Base-by-base conservation (phyloP, 1,140 invertebrate species). In the Harlomillsia oculata region DNA sequence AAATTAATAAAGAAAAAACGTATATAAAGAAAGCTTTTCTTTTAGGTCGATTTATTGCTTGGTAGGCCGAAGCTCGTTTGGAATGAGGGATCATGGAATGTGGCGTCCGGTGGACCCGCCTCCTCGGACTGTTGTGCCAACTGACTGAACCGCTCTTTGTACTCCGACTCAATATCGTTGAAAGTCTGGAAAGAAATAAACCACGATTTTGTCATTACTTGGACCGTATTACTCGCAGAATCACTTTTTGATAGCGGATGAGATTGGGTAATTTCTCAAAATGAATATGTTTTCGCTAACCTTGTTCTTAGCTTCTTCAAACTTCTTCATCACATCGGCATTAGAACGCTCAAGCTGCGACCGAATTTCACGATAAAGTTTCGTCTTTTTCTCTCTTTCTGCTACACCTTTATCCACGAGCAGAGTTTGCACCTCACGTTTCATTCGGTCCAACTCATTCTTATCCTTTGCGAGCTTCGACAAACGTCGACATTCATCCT, bases 401-500 rank as follows among this genome's bases (percentile, higher is more conserved):
- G 82, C 80, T 30, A 90, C 87, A 26, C 86, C 87, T 56, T 84
- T 82, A 64, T 86, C 84, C 36, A 90, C 86, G 2, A 87, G 82
- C 39, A 80, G 78, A 56, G 79, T 80, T 16, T 77, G 78, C 2
- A 85, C 81, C 71, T 87, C 84, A 28, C 84, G 72, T 66, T 86
- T 86, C 70, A 85, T 82, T 63, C 82, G 66, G 34, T 83, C 83
- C 59, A 95, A 77, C 71, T 95, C 92, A 65, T 92, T 89, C 68
- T 91, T 86, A 69, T 96, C 91, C 65, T 79, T 82, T 67, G 88
- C 84, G 56, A 81, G 81, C 64, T 87, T 86, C 14, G 82, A 78
- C 44, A 90, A 72, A 28, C 77, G 79, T 70, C 91, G 91, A 36
- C 93, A 87, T 69, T 95, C 89, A 46, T 87, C 85, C 60, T 87